phyloP scores from a whole-genome alignment of 2,888 invertebrate species.

The Lucinisca nassula region DNA sequence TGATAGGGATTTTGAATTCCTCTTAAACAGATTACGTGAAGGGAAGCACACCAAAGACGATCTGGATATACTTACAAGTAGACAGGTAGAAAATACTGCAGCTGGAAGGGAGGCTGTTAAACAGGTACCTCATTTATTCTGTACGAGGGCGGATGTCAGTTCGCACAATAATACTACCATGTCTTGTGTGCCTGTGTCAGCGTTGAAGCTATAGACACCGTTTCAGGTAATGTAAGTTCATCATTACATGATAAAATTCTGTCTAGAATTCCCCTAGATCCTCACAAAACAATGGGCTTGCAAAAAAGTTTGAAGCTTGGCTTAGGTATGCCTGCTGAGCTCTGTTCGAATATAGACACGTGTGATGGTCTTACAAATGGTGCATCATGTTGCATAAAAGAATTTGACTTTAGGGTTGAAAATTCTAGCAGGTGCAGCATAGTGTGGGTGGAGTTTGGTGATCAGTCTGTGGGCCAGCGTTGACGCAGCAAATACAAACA shows the following conservation, averaged over 20 bases:
- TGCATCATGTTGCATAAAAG: slow-evolving; percentile 47
- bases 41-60: slow-evolving; percentile 49
- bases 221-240: slow-evolving; percentile 34
- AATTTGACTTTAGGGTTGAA: slow-evolving; percentile 51
- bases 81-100: neutral
- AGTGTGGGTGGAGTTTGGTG: slow-evolving; percentile 57
- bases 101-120: neutral
- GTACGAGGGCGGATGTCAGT: too few species aligned
- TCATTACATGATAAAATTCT: slow-evolving; percentile 18
- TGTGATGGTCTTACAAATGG: slow-evolving; percentile 73
- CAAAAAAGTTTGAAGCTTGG: slow-evolving; percentile 36
- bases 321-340: slow-evolving; percentile 40
- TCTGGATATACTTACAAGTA: slow-evolving; percentile 10
- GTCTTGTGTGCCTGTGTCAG: too few species aligned
- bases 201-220: slow-evolving; percentile 50
- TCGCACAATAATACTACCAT: too few species aligned
- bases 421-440: slow-evolving; percentile 31
- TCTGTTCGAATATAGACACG: slow-evolving; percentile 57
- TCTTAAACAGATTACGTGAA: slow-evolving; percentile 63
- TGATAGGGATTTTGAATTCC: slow-evolving; percentile 54
- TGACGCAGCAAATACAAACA: slow-evolving; percentile 33
- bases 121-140: too few species aligned
- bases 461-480: slow-evolving; percentile 29
- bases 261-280: slow-evolving; percentile 56
- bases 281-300: slow-evolving; percentile 58